Percentiles rank a stretch among this genome's conserved stretches.
These are phyloP conservation scores for Hormiphora californensis DNA, from an alignment of 37 sponge, comb jelly and placozoan genomes.

Conservation along the genomic window DNA sequence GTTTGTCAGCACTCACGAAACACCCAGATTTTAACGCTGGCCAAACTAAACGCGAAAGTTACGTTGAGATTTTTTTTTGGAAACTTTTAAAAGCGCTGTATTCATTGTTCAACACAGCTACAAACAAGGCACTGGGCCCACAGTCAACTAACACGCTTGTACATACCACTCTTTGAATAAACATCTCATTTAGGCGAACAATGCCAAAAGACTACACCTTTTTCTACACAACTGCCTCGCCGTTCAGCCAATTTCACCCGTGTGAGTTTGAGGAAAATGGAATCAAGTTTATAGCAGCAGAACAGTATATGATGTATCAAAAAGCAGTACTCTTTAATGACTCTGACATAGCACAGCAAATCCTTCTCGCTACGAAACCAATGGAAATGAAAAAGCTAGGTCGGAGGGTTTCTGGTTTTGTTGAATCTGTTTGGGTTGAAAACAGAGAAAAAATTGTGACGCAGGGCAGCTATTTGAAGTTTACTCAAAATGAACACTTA, in stretches of 20 bases:
- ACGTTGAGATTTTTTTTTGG: no score
- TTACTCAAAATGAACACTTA: slow-evolving; percentile 66
- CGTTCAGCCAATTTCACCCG: slow-evolving; percentile 78
- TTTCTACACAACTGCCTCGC: slow-evolving; percentile 61
- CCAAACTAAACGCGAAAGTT: no score
- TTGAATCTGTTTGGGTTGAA: slow-evolving; percentile 61
- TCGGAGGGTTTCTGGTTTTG: slow-evolving; percentile 62
- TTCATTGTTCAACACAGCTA: no score
- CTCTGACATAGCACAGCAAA: slow-evolving; percentile 53
- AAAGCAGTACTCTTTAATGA: slow-evolving; percentile 73
- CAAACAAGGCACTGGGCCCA: no score
- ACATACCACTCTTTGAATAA: no score
- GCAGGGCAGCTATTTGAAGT: slow-evolving; percentile 63
- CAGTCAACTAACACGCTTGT: no score
- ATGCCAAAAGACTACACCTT: slow-evolving; percentile 53
- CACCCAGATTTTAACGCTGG: no score
- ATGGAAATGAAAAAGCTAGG: slow-evolving; percentile 67
- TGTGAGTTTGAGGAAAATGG: slow-evolving; percentile 64
- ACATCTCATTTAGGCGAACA: no score
- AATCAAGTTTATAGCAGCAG: slow-evolving; percentile 64
- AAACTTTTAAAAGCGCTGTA: no score
- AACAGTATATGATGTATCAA: slow-evolving; percentile 87
- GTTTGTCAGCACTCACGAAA: no score
- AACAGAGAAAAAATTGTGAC: slow-evolving; percentile 62
- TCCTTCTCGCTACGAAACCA: slow-evolving; percentile 59